Percentiles rank a stretch among this genome's conserved stretches.
Conservation (phyloP, 2,888 invertebrate genomes). For the Lumbricus terrestris region DNA sequence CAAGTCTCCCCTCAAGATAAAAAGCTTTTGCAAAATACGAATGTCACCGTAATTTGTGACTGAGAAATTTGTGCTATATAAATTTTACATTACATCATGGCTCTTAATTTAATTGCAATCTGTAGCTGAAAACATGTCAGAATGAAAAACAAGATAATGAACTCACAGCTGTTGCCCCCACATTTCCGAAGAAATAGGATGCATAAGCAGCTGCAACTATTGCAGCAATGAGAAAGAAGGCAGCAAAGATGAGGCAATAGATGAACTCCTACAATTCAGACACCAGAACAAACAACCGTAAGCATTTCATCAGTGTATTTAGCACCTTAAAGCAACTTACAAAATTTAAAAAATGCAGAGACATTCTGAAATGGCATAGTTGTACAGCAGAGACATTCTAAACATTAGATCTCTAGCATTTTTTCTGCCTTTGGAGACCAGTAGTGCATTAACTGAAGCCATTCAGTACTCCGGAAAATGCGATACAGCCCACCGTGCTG, state of each 20-base stretch:
- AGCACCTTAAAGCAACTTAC: not conserved
- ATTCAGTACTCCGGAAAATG: no score
- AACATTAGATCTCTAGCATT: not conserved
- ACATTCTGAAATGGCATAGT: not conserved
- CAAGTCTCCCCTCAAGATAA: not conserved
- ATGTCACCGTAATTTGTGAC: not conserved
- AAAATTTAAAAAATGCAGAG: not conserved
- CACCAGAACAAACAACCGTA: not conserved
- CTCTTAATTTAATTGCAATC: not conserved
- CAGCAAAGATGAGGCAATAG: conserved; percentile 44
- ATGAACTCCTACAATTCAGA: conserved; percentile 45
- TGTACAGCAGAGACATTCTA: not conserved
- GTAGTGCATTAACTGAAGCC: not conserved
- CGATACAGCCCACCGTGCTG: not conserved
- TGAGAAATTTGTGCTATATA: not conserved
- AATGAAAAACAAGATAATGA: not conserved
- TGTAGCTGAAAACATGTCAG: not conserved
- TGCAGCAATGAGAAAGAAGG: conserved; percentile 49
- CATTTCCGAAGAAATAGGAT: conserved; percentile 30
- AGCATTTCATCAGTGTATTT: not conserved
- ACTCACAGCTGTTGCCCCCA: conserved; percentile 46
- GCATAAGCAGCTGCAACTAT: conserved; percentile 46
- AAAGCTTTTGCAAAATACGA: not conserved
- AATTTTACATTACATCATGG: not conserved
- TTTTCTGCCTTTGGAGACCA: not conserved